Base-by-base conservation (phyloP, 2,113 vertebrate genomes). In the Boulengeromyrus knoepffleri region DNA sequence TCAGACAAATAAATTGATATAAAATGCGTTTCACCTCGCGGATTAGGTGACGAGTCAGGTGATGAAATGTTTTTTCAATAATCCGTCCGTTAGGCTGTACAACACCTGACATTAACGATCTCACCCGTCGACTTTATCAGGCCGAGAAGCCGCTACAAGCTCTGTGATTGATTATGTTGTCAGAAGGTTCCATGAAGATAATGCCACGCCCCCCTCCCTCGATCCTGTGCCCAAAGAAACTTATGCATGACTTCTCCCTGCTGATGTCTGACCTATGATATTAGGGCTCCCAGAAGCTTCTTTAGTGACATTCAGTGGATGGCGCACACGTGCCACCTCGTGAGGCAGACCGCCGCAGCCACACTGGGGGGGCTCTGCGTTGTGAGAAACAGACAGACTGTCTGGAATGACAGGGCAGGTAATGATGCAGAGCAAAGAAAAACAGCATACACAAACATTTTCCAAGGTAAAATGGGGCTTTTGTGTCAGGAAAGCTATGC, bases 101-200 rank as follows among this genome's bases (percentile, higher is more conserved):
- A 53, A 50, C 84, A 46, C 80, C 85, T 83, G 88, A 92, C 91
- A 85, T 89, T 92, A 92, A 89, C 90, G 9, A 90, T 92, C 36
- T 58, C 56, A 62, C 77, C 89, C 87, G 90, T 53, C 90, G 89
- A 62, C 85, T 89, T 90, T 90, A 90, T 91, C 31, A n/a, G 19
- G 31, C 27, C 91, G 84, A 19, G 24, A 90, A 58, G 80, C 58
- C 50, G 47, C 90, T 8, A 39, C 50, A 83, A 88, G 88, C 9
- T 53, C 42, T 27, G 27, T 91, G 91, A 95, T 91, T 92, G 90
- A 93, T 93, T 90, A 3, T 31, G 52, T 88, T 89, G 80, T 91
- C 92, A 90, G 49, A 19, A 87, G 46, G 13, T 87, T 83, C 47
- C n/a, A 87, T 88, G 5, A 3, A 47, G 56, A 52, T 27, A 52